Percentiles rank a stretch among this genome's conserved stretches.
Evolutionary conservation across 2,113 vertebrate species (phyloP).

Genomic region (Hirundichthys speculiger): DNA sequence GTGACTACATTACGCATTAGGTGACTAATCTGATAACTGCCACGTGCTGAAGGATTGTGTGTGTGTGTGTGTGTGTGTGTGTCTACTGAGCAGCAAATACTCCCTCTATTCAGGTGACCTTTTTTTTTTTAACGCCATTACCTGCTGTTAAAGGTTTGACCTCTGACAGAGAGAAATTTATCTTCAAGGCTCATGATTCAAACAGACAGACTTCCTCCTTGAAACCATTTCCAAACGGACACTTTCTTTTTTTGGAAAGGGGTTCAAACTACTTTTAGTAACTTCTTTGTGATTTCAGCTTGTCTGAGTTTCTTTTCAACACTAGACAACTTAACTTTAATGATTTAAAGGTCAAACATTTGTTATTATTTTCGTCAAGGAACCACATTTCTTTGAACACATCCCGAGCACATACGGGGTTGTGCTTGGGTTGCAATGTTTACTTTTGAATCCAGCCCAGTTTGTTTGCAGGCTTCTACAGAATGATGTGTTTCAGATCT

Average conservation of each 20-base stretch:
- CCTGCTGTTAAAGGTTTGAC: conserved; percentile 43
- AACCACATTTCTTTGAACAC: too few species aligned
- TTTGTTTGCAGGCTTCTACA: too few species aligned
- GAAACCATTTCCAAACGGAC: background rate
- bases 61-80: conserved; percentile 11
- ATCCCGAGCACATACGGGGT: too few species aligned
- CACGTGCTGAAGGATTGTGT: conserved; percentile 17
- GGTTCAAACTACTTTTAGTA: background rate
- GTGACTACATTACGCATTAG: conserved; percentile 33
- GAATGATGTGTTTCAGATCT: too few species aligned
- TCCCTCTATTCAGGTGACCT: conserved; percentile 32
- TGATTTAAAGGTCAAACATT: too few species aligned
- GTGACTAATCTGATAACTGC: conserved; percentile 53
- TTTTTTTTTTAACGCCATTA: conserved; percentile 35
- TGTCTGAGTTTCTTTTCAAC: too few species aligned
- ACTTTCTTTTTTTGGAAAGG: background rate
- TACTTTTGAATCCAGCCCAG: too few species aligned
- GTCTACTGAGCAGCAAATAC: background rate
- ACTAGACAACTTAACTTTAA: too few species aligned
- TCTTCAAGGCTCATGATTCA: conserved; percentile 21
- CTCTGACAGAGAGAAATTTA: conserved; percentile 26
- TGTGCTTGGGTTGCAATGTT: too few species aligned
- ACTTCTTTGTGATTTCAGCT: too few species aligned
- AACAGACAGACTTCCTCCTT: conserved; percentile 11
- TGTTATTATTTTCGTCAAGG: too few species aligned